Base-by-base conservation (phyloP, 1,140 invertebrate genomes). In the Trigoniulus corallinus region DNA sequence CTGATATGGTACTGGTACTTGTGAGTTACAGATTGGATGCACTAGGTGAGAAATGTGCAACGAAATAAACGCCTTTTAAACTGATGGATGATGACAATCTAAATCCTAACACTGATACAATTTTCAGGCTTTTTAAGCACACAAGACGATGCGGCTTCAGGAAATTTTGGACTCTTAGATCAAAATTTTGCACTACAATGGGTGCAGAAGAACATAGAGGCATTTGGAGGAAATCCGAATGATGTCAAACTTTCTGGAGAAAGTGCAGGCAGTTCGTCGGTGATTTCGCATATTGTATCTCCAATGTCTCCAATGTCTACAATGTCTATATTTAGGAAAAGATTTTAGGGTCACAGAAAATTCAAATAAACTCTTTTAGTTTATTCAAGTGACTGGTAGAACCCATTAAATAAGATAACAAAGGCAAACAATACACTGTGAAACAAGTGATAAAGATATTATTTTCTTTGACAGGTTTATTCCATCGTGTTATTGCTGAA, bases 21-120 rank as follows among this genome's bases (percentile, higher is more conserved):
- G 63, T 78, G 40, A 77, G 78, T 54, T 79, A 79, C 58, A 63
- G 76, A 24, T 59, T 78, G 1, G 74, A 74, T 47, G 64, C 73
- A 29, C 59, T 78, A 22, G 73, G 73, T 73, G 3, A 18, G 15
- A 15, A 7, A 34, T 34, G 15, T 34, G 15, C 7, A 34, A n/a
- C n/a, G n/a, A n/a, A n/a, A n/a, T n/a, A n/a, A n/a, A n/a, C n/a
- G n/a, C n/a, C n/a, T 34, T 34, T 7, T 34, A 7, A 34, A 34
- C 7, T 34, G 15, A 34, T 34, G 15, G 15, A 7, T 34, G 15
- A 7, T 34, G 29, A 7, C 7, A 34, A 15, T 7, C 7, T 34
- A 7, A 44, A 44, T 44, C 4, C 42, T 44, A 24, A 44, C 7
- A 10, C 4, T 7, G 18, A 21, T 44, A n/a, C n/a, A n/a, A 7